Evolutionary conservation across 2,797 vertebrate species (phyloP), one percentile per base, ranked within the genome.

Genomic region (Dryobates pubescens): DNA sequence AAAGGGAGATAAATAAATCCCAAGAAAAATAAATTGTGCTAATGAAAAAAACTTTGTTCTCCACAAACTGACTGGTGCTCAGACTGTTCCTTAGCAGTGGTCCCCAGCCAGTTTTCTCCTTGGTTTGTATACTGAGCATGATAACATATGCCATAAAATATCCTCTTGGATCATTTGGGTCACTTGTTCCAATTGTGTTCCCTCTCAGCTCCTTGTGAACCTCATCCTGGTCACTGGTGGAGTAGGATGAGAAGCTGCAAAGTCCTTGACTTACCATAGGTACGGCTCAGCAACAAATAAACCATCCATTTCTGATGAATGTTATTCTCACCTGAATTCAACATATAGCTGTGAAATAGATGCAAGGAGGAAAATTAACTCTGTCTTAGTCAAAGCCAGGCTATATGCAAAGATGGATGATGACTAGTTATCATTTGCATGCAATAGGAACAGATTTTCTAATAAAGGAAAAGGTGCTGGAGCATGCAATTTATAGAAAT

Each of bases 401-500:
- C 13, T 6, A 20, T 30, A 10, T 24, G 11, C 18, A 81, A 76
- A 86, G 34, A 30, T 10, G 4, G 84, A 86, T 63, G 36, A n/a
- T 24, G 57, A 36, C 0, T 6, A 30, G 3, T 51, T 85, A 78
- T 63, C 6, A 57, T 54, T 68, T 71, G 3, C 17, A 38, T 5
- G 3, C 3, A 79, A 23, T 23, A 86, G 14, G 10, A 88, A 34
- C 1, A 30, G 7, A 56, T 73, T 90, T 61, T 47, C 15, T 63
- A 23, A 29, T 36, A 19, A 3, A 38, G 4, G 5, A 76, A 74
- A 19, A 27, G 7, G 0, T 9, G 2, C 3, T 65, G 26, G 10
- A 69, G 3, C 29, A 51, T 15, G 41, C 24, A 38, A 2, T 47
- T 74, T 16, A 51, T 7, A 43, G 4, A 29, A 65, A 77, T 15